Evolutionary conservation across 2,797 vertebrate species (phyloP).

Genomic region (Xenentodon cancila): DNA sequence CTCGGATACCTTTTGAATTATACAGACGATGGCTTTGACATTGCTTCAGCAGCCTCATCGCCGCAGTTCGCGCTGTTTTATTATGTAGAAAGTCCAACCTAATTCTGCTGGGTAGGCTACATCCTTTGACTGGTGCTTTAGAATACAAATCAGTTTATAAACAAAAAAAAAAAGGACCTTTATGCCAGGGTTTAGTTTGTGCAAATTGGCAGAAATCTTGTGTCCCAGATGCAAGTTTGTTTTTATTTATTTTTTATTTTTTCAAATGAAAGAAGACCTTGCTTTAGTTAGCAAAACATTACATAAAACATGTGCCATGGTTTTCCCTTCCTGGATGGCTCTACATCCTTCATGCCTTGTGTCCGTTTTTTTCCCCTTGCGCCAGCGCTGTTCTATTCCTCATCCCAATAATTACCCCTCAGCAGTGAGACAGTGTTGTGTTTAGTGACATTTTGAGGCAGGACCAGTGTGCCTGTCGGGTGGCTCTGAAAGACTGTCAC

Average conservation of each 20-base stretch:
- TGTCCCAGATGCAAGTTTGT: not conserved
- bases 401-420: conserved; percentile 65
- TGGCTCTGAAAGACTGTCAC: conserved; percentile 62
- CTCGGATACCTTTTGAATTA: no score
- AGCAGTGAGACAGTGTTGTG: conserved; percentile 49
- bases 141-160: not conserved
- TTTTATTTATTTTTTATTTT: no score
- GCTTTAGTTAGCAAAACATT: conserved; percentile 26
- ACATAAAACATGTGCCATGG: not conserved
- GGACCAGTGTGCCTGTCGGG: conserved; percentile 39
- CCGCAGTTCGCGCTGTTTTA: not conserved
- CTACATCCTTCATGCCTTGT: conserved; percentile 7
- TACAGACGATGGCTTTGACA: no score
- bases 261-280: not conserved
- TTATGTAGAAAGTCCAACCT: not conserved
- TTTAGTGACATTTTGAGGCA: conserved; percentile 52
- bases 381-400: conserved; percentile 24
- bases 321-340: conserved; percentile 5
- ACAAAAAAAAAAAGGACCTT: not conserved
- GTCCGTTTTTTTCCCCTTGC: conserved; percentile 33
- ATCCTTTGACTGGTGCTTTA: not conserved
- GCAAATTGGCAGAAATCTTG: conserved; percentile 2
- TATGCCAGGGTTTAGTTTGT: conserved; percentile 6
- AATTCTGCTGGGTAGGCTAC: not conserved
- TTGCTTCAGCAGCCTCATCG: no score